phyloP scores from a whole-genome alignment of 2,113 vertebrate genomes.

The Hyaena hyaena region DNA sequence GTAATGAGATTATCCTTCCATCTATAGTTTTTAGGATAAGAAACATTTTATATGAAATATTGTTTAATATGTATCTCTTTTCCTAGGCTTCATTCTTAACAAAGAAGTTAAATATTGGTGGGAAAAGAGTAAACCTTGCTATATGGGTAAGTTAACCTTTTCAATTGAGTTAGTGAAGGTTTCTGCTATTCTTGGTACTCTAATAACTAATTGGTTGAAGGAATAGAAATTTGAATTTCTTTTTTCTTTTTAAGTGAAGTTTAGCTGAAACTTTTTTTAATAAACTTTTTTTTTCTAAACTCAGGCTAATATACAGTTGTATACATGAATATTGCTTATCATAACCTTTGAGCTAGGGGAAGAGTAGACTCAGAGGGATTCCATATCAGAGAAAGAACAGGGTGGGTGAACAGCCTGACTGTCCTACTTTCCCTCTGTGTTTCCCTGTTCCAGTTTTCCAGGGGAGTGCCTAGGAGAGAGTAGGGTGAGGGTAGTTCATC shows the following conservation, averaged over 20 bases:
- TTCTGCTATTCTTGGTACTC: neutral
- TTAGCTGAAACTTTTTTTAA: conserved; percentile 33
- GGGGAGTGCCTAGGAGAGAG: neutral
- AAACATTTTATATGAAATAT: conserved; percentile 38
- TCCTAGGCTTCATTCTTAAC: conserved; percentile 98
- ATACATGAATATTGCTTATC: conserved; percentile 31
- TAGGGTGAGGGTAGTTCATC: neutral
- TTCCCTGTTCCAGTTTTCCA: neutral
- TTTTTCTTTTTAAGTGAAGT: neutral
- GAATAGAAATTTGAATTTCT: conserved; percentile 37
- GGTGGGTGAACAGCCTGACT: neutral
- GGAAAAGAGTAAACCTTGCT: conserved; percentile 97
- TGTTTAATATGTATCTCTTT: conserved; percentile 68
- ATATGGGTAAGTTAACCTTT: conserved; percentile 91
- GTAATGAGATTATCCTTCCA: neutral
- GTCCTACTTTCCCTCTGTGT: neutral
- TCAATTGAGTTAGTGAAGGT: neutral
- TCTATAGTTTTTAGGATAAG: conserved; percentile 12
- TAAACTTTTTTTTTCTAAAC: neutral
- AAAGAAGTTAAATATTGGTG: conserved; percentile 99
- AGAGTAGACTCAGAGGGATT: neutral
- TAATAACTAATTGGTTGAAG: neutral
- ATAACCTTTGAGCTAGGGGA: neutral
- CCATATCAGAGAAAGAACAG: neutral
- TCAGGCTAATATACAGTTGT: neutral